Conservation (phyloP, 2,888 invertebrate genomes). For the Amorpha juglandis region DNA sequence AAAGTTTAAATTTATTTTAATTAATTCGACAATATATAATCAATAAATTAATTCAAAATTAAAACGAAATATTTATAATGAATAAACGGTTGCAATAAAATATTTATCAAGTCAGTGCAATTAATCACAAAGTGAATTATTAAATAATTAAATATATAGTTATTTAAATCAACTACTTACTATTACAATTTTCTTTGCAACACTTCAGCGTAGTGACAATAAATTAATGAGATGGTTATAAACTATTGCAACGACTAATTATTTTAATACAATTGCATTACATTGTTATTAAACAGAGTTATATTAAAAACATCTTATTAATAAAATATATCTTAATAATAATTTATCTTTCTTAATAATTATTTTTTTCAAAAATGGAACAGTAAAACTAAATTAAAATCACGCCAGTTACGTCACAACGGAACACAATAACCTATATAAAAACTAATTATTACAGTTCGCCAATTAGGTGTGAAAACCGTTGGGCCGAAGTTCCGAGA, state of each 20-base stretch:
- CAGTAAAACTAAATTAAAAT: not conserved
- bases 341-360: too few relatives aligned
- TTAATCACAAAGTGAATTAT: not conserved
- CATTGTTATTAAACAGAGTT: not conserved
- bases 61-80: not conserved
- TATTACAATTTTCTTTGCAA: not conserved
- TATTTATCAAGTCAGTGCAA: not conserved
- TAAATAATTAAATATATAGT: not conserved
- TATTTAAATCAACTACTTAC: too few relatives aligned
- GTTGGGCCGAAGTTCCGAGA: conserved; percentile 59
- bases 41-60: not conserved
- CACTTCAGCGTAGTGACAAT: not conserved
- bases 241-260: not conserved
- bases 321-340: not conserved
- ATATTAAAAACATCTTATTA: too few relatives aligned
- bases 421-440: conserved; percentile 44
- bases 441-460: conserved; percentile 54
- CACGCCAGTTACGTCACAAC: not conserved
- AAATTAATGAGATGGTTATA: conserved; percentile 11
- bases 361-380: not conserved
- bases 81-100: not conserved
- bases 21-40: not conserved
- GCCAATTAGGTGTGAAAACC: conserved; percentile 69
- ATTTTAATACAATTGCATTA: not conserved
- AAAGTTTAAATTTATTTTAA: not conserved